A percentile compares a stretch with the other conserved stretches of the same genome.
These are phyloP conservation scores for Caradrina kadenii DNA, from an alignment of 2,888 invertebrate genomes.

Conservation along the genomic window DNA sequence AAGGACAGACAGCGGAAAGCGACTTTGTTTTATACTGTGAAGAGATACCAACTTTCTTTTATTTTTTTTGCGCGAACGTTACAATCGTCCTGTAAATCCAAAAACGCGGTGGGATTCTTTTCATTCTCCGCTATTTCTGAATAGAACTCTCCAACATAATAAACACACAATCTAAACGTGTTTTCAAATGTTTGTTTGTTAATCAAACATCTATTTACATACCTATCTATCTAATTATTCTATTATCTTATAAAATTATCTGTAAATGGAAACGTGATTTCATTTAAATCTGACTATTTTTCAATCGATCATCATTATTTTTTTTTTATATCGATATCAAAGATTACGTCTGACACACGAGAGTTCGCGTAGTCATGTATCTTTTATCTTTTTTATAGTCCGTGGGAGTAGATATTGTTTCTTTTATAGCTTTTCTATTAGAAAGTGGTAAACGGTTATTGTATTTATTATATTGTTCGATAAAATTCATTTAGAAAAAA, in stretches of 20 bases:
- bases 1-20: no score
- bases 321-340: constrained; percentile 7
- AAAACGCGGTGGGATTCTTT: no score
- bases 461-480: constrained; percentile 10
- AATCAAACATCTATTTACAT: neutral
- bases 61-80: no score
- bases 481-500: neutral
- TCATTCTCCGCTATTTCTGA: no score
- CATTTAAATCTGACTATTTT: constrained; percentile 11
- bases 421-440: constrained; percentile 5
- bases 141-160: no score
- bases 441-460: constrained; percentile 27
- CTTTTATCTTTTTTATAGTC: constrained; percentile 2
- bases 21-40: no score
- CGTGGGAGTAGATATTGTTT: neutral
- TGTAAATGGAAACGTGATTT: constrained; percentile 34
- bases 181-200: neutral
- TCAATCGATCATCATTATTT: constrained; percentile 51
- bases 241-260: constrained; percentile 30
- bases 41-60: no score
- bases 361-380: neutral
- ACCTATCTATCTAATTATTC: neutral
- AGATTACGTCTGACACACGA: constrained; percentile 17
- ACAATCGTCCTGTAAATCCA: no score
- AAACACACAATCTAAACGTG: neutral